Evolutionary conservation across 2,888 invertebrate genomes (phyloP), one percentile per base, ranked within the genome.

Genomic region (Gymnocheta viridis): DNA sequence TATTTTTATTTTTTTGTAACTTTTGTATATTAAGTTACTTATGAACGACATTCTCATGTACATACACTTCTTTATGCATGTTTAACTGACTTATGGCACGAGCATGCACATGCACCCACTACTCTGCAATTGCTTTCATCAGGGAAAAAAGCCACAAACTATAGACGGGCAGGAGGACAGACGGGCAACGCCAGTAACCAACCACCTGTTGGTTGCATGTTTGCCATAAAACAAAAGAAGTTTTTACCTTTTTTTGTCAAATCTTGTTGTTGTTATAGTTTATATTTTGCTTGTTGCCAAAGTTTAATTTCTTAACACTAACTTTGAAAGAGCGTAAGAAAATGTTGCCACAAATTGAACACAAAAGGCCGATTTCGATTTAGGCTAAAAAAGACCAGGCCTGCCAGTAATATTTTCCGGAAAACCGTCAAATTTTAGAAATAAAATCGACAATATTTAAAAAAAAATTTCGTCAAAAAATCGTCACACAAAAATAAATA

Each of bases 161-260:
- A 47, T 38, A 62, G 44, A 56, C n/a, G 27, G 47, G 19, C 35
- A 17, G 17, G 38, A 49, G 32, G 51, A 35, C 32, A 56, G 54
- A 49, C 32, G 49, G 47, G 35, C 19, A 24, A 56, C 56, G 19
- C 70, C 38, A 66, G 9, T 27, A 38, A 74, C 10, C 27, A 60
- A 41, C 84, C 81, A 84, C 84, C 77, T 84, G 84, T 84, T 76
- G 80, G n/a, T 54, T 66, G 44, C 49, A 74, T 70, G 62, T 83
- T 72, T 69, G 51, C 19, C 9, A 49, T 44, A 27, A 29, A 62
- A 54, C 62, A 64, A 64, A 35, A 47, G 22, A 54, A 17, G 1
- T 54, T 69, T 70, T 44, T 32, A 9, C 35, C 7, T 66, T 78
- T 62, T 22, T 29, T 54, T 56, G 17, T 19, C 22, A 12, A 17